These are phyloP conservation scores for Zaprionus inermis DNA, from an alignment of 1,140 invertebrate species.

Conservation along the genomic window DNA sequence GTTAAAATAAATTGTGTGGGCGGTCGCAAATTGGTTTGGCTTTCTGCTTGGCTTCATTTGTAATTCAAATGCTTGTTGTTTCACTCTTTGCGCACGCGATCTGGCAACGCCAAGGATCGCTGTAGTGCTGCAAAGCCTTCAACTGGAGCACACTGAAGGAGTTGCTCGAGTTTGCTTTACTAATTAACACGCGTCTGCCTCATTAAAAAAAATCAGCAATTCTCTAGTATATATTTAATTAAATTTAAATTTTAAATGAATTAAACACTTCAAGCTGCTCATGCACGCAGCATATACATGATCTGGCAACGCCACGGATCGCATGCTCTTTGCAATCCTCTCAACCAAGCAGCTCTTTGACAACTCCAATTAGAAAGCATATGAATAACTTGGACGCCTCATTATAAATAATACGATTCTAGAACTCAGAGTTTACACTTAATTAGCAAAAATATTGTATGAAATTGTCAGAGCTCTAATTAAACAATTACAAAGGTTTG, in stretches of 20 bases:
- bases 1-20: slow-evolving; percentile 76
- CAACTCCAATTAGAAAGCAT: background rate
- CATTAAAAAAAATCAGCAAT: no score
- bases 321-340: no score
- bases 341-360: background rate
- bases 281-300: background rate
- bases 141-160: background rate
- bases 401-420: background rate
- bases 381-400: background rate
- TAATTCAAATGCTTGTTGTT: slow-evolving; percentile 71
- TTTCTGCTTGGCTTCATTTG: slow-evolving; percentile 72
- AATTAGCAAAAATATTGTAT: background rate
- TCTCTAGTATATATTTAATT: background rate
- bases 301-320: background rate
- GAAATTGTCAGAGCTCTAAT: background rate
- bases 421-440: background rate
- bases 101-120: slow-evolving; percentile 34
- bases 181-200: background rate
- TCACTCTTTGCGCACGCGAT: slow-evolving; percentile 47
- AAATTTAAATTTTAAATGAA: background rate
- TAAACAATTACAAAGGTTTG: slow-evolving; percentile 5
- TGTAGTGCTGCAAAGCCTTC: background rate
- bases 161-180: background rate
- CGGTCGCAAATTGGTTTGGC: slow-evolving; percentile 66
- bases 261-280: background rate